Base-by-base conservation (phyloP, 1,140 invertebrate species). In the Trichonephila clavata region DNA sequence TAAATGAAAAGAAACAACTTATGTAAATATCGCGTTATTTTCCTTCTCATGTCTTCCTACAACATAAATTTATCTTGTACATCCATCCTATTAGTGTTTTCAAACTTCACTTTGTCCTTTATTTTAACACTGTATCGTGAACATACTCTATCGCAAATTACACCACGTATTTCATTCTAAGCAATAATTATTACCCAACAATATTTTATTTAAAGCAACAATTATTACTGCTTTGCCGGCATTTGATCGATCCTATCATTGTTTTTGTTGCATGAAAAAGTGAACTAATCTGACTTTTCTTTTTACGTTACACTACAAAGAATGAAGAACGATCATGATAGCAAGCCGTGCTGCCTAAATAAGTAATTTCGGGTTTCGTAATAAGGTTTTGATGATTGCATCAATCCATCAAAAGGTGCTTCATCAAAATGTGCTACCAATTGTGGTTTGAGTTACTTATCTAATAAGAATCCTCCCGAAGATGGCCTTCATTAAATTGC, bases 301-400 rank as follows among this genome's bases (percentile, higher is more conserved):
- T 39, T 39, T 39, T 39, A 39, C 32, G 4, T 39, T 3, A 39
- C 32, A 39, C 2, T 39, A 39, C 32, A 39, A 39, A 39, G 1
- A 10, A 77, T 24, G 32, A 77, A 16, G 71, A 20, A 77, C 39
- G 39, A 77, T 77, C 71, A 77, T 77, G 27, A 20, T 77, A 77
- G 27, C 27, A 77, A 27, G 32, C 13, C 14, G 71, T 77, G 71
- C 27, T 39, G 71, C 71, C 71, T 77, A 39, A 77, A 77, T 39
- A 84, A 84, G 83, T 59, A 84, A 84, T 84, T 84, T 84, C 43
- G 14, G 71, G 71, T 77, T 39, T 77, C 50, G 83, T 84, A 84
- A 84, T 84, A 84, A 84, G 57, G 50, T 84, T 84, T 84, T 60
- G 83, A 84, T 84, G 57, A 84, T 84, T 84, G 83, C 83, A 84